A percentile compares a stretch with the other conserved stretches of the same genome.
These are phyloP conservation scores for Calcarius lapponicus DNA, from an alignment of 2,797 vertebrate species.

Conservation along the genomic window DNA sequence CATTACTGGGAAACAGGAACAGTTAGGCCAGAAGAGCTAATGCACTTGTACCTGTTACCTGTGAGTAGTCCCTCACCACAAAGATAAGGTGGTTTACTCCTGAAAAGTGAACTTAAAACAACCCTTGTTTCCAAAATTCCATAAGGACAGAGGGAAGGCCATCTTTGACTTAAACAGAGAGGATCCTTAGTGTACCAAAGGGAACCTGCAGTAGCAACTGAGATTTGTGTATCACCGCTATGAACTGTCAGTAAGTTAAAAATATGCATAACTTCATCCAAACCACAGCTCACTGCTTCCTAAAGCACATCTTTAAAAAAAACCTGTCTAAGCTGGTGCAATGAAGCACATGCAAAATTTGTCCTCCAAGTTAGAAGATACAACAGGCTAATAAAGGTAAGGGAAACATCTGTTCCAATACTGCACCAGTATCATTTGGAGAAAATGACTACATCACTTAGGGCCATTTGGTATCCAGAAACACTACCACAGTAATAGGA, in stretches of 20 bases:
- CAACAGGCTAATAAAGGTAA: slow-evolving; percentile 66
- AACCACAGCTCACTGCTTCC: slow-evolving; percentile 34
- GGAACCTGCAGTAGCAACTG: neutral
- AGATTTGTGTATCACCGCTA: neutral
- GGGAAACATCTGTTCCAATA: slow-evolving; percentile 54
- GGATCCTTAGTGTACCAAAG: neutral
- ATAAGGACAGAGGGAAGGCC: neutral
- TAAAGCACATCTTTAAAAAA: neutral
- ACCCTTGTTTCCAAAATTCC: neutral
- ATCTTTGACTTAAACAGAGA: slow-evolving; percentile 1
- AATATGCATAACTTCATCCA: slow-evolving; percentile 47
- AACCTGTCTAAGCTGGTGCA: neutral
- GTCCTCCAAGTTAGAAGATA: slow-evolving; percentile 46
- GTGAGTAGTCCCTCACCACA: neutral
- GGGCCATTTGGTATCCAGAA: slow-evolving; percentile 42
- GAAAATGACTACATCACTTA: slow-evolving; percentile 60
- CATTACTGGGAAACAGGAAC: neutral
- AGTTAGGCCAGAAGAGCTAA: neutral
- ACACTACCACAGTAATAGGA: slow-evolving; percentile 40
- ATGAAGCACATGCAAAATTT: slow-evolving; percentile 37
- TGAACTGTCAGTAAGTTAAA: slow-evolving; percentile 44
- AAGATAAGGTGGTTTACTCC: neutral
- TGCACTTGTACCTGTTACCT: neutral
- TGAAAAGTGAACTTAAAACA: slow-evolving; percentile 12
- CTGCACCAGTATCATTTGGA: slow-evolving; percentile 39